Percentiles rank a stretch among this genome's conserved stretches.
These are phyloP conservation scores for Caenorhabditis sulstoni DNA, from an alignment of 2,888 invertebrate genomes.

Conservation along the genomic window DNA sequence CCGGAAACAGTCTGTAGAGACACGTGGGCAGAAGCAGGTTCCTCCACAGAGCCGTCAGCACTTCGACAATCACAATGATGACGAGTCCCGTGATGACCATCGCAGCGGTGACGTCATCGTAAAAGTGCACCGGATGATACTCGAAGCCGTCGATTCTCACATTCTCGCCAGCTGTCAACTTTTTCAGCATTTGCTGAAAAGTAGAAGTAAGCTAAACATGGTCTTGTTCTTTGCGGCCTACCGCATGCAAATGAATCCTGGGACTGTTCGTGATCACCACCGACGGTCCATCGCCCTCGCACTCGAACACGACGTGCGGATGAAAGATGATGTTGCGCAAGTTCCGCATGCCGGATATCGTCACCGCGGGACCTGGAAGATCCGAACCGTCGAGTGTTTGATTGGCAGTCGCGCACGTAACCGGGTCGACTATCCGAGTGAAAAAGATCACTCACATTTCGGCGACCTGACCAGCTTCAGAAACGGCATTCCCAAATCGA, in stretches of 20 bases:
- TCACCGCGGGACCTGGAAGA: slow-evolving; percentile 37
- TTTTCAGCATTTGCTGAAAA: slow-evolving; percentile 30
- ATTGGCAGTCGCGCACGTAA: too few relatives aligned
- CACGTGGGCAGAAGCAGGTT: slow-evolving; percentile 30
- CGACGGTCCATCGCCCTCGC: slow-evolving; percentile 11
- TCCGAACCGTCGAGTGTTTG: too few relatives aligned
- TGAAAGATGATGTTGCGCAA: slow-evolving; percentile 22
- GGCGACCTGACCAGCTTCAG: slow-evolving; percentile 19
- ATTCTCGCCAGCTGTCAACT: slow-evolving; percentile 7
- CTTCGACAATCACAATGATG: slow-evolving; percentile 17
- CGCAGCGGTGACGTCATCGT: slow-evolving; percentile 3
- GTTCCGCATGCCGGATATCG: slow-evolving; percentile 25
- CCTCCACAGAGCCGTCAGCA: slow-evolving; percentile 10
- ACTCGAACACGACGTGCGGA: slow-evolving; percentile 15
- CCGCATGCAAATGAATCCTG: slow-evolving; percentile 7
- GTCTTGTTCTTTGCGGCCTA: too few relatives aligned
- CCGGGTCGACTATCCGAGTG: background rate
- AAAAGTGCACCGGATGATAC: slow-evolving; percentile 2
- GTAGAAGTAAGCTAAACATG: too few relatives aligned
- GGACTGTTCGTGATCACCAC: slow-evolving; percentile 21
- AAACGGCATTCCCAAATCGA: slow-evolving; percentile 26
- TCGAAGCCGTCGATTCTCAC: slow-evolving; percentile 9
- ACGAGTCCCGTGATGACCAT: background rate
- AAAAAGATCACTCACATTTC: slow-evolving; percentile 10
- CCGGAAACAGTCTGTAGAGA: slow-evolving; percentile 26